These are phyloP conservation scores for Cacoxenus indagator DNA, from an alignment of 2,888 invertebrate species.

Conservation along the genomic window DNA sequence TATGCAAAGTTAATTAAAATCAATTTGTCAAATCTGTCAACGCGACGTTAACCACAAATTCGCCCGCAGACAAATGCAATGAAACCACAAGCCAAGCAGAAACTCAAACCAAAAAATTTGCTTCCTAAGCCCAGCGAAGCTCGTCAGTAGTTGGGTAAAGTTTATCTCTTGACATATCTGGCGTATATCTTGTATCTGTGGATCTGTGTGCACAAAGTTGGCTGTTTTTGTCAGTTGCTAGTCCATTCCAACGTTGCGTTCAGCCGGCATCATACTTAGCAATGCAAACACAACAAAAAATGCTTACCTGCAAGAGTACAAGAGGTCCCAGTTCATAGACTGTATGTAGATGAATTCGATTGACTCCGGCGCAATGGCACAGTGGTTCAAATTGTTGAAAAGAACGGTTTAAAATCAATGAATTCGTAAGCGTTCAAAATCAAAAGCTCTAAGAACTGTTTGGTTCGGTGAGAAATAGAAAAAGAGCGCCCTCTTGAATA, in stretches of 20 bases:
- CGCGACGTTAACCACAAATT: conserved; percentile 34
- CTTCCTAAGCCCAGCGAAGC: background rate
- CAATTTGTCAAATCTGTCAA: conserved; percentile 40
- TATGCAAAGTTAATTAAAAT: conserved; percentile 40
- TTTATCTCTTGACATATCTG: conserved; percentile 5
- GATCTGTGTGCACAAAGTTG: background rate
- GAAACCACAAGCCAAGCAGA: background rate
- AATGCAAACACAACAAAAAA: background rate
- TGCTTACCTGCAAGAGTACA: background rate
- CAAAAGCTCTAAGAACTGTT: too few species aligned
- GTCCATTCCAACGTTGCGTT: background rate
- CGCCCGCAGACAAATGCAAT: background rate
- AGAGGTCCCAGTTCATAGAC: background rate
- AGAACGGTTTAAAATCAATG: too few species aligned
- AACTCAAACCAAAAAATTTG: background rate
- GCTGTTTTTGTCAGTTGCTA: background rate
- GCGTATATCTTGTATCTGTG: background rate
- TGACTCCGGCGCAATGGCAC: background rate
- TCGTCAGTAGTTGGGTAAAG: background rate
- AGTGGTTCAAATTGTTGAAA: background rate
- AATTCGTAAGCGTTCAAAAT: too few species aligned
- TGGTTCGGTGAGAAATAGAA: too few species aligned
- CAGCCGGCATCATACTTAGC: background rate
- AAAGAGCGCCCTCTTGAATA: too few species aligned
- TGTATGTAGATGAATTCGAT: background rate